Percentiles rank a stretch among this genome's conserved stretches.
Evolutionary conservation across 1,140 invertebrate genomes (phyloP).

Genomic region (Yoshiicerus persimilis): DNA sequence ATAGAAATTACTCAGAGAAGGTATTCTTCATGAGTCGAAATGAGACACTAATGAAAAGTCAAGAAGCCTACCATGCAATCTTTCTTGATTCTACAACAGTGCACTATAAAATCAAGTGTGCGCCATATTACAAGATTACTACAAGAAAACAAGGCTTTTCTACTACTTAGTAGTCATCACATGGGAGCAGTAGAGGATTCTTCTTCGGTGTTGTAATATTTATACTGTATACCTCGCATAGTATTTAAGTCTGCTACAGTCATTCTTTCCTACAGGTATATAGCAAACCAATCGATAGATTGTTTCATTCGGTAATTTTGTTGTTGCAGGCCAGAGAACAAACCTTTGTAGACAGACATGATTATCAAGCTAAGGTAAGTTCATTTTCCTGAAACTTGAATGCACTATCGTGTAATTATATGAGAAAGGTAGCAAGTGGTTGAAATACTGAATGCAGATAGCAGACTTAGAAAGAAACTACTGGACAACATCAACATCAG

Average conservation of each 20-base stretch:
- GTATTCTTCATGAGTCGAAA: not conserved
- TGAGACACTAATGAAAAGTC: constrained; percentile 13
- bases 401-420: not conserved
- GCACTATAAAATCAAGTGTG: not conserved
- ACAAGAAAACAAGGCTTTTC: not conserved
- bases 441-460: not conserved
- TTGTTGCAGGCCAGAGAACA: not conserved
- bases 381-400: not conserved
- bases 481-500: not conserved
- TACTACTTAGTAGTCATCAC: not conserved
- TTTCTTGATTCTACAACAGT: not conserved
- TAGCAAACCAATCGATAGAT: not conserved
- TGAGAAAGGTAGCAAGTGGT: not conserved
- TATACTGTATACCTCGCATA: not conserved
- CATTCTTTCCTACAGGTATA: not conserved
- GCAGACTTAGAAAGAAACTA: not conserved
- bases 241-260: not conserved
- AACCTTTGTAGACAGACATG: not conserved
- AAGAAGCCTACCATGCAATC: not conserved
- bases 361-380: not conserved
- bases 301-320: not conserved
- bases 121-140: not conserved
- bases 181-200: not conserved
- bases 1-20: not conserved
- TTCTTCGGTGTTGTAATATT: not conserved